Evolutionary conservation across 35 echinoderm and acorn worm genomes (phyloP).

Genomic region (Strongylocentrotus purpuratus): DNA sequence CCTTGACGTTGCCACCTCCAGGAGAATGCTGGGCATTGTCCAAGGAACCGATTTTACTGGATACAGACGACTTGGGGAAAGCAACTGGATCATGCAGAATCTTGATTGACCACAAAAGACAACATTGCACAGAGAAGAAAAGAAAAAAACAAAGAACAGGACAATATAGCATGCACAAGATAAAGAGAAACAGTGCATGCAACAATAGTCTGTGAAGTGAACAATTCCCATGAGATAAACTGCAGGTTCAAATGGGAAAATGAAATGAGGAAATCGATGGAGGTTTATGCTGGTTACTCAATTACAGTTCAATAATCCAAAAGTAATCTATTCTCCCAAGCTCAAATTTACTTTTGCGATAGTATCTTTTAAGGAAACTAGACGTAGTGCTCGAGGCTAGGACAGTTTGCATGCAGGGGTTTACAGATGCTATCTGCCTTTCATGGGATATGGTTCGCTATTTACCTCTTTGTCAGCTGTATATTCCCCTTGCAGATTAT

Average conservation of each 20-base stretch:
- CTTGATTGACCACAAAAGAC: slow-evolving; percentile 8
- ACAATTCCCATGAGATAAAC: neutral
- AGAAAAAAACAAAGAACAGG: slow-evolving; percentile 8
- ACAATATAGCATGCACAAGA: neutral
- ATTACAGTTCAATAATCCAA: neutral
- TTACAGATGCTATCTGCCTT: neutral
- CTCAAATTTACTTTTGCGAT: neutral
- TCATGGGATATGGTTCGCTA: neutral
- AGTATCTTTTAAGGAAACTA: neutral
- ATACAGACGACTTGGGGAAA: slow-evolving; percentile 60
- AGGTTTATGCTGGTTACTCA: neutral
- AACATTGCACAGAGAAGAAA: neutral
- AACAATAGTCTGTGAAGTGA: neutral
- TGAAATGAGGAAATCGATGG: neutral
- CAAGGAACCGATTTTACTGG: slow-evolving; percentile 82
- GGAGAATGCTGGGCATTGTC: slow-evolving; percentile 82
- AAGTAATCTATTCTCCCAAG: neutral
- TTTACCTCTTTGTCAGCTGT: neutral
- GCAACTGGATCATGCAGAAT: slow-evolving; percentile 37
- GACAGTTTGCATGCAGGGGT: neutral
- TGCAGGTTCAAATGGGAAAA: neutral
- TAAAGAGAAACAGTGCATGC: neutral
- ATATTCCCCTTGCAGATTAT: neutral
- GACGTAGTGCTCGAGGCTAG: too few species aligned
- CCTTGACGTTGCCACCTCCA: slow-evolving; percentile 83